Base-by-base conservation (phyloP, 1,140 invertebrate species). In the Pomacea maculata region DNA sequence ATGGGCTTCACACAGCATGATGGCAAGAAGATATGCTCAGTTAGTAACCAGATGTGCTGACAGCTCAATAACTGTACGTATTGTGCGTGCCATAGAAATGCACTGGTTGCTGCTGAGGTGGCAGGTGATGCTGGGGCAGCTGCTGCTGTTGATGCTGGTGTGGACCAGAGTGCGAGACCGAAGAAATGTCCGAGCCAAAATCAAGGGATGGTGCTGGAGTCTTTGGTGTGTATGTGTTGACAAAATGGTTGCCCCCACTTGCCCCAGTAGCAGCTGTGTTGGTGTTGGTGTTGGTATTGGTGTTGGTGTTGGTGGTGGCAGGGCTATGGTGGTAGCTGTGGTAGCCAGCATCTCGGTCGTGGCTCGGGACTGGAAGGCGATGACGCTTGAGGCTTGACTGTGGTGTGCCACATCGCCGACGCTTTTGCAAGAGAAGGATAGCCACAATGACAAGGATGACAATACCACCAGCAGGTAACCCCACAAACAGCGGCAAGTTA, bases 101-200 rank as follows among this genome's bases (percentile, higher is more conserved):
- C 72, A 75, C 76, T 11, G 81, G 82, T 67, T 82, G 84, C 76
- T 75, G 73, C 73, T 8, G 73, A n/a, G n/a, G 45, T 17, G 6
- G 76, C 71, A 55, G 83, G 52, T 64, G 52, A 6, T 54, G 67
- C 25, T n/a, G 21, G 55, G 74, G 63, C 29, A 68, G 80, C 65
- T 82, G 83, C 72, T 82, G 86, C 34, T 83, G 83, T 70, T 77
- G 83, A 78, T 65, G 74, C 15, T 68, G 82, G 74, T 83, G 83
- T 78, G 86, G 85, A 45, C 87, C 85, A 80, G 85, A 85, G 65
- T 86, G 84, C 6, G 88, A 89, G 10, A 88, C 87, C 0, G 88
- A 89, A 55, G 88, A 89, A 80, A 89, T 88, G 83, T 89, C 88
- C 75, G 88, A 88, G 75, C 87, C 88, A 74, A 87, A 87, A 78